phyloP scores from a whole-genome alignment of 1,140 invertebrate species.

The Drosophila bipectinata region DNA sequence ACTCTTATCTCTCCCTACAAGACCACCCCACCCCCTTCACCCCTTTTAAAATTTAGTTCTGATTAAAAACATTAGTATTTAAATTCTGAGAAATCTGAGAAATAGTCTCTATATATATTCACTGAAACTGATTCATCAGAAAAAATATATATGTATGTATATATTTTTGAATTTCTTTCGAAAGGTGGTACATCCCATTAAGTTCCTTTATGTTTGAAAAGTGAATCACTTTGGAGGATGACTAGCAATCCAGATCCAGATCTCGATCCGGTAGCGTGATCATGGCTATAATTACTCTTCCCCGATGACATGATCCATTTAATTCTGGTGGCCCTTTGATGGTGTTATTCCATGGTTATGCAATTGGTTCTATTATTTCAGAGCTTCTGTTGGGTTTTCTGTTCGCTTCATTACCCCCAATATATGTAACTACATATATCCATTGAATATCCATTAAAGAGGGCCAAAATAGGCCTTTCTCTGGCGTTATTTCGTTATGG shows the following conservation, averaged over 20 bases:
- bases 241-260: neutral
- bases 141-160: too few relatives aligned
- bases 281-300: neutral
- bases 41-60: too few relatives aligned
- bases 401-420: neutral
- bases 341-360: slow-evolving; percentile 10
- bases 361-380: slow-evolving; percentile 1
- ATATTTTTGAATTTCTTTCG: neutral
- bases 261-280: slow-evolving; percentile 7
- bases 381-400: slow-evolving; percentile 2
- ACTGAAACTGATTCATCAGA: too few relatives aligned
- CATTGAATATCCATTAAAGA: slow-evolving; percentile 3
- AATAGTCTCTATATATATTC: too few relatives aligned
- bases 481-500: slow-evolving; percentile 3
- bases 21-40: too few relatives aligned
- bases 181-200: neutral
- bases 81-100: too few relatives aligned
- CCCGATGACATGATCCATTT: slow-evolving; percentile 24
- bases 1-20: too few relatives aligned
- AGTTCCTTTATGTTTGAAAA: neutral
- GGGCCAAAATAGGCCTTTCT: neutral
- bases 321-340: neutral
- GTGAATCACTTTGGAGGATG: neutral
- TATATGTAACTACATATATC: too few relatives aligned
- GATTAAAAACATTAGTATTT: too few relatives aligned